These are phyloP conservation scores for Oedothorax gibbosus DNA, from an alignment of 1,140 invertebrate species.

Conservation along the genomic window DNA sequence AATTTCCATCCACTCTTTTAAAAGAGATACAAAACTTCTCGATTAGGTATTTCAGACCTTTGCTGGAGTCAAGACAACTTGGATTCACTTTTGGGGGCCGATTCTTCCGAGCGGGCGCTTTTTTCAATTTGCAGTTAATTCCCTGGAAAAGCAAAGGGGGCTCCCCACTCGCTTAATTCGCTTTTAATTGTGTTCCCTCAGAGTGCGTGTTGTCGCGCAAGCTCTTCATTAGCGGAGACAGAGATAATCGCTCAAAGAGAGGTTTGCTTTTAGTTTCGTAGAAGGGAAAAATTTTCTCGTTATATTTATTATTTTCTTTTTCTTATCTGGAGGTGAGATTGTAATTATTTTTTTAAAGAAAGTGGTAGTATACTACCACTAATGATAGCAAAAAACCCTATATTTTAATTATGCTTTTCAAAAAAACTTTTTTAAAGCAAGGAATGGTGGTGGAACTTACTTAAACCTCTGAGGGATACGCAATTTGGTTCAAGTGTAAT, in stretches of 20 bases:
- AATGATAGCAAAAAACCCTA: too few relatives aligned
- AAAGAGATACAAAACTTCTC: background rate
- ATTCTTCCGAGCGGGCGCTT: background rate
- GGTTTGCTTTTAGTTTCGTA: background rate
- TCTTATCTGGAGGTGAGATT: too few relatives aligned
- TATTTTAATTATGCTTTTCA: too few relatives aligned
- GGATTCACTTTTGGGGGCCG: background rate
- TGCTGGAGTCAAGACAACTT: background rate
- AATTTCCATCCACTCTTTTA: background rate
- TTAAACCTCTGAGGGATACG: too few relatives aligned
- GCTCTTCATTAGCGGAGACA: background rate
- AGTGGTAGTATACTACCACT: too few relatives aligned
- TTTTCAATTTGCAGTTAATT: constrained; percentile 8
- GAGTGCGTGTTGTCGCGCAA: too few relatives aligned
- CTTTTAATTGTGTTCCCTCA: constrained; percentile 2
- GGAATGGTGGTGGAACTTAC: too few relatives aligned
- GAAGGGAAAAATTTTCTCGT: too few relatives aligned
- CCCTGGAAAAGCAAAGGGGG: background rate
- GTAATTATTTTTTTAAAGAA: too few relatives aligned
- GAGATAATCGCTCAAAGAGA: background rate
- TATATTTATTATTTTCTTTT: too few relatives aligned
- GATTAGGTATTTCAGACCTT: background rate
- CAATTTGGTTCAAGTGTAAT: too few relatives aligned
- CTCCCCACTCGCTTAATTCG: background rate
- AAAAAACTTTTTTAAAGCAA: too few relatives aligned